Evolutionary conservation across 1,140 invertebrate species (phyloP).

Genomic region (Centruroides sculpturatus): DNA sequence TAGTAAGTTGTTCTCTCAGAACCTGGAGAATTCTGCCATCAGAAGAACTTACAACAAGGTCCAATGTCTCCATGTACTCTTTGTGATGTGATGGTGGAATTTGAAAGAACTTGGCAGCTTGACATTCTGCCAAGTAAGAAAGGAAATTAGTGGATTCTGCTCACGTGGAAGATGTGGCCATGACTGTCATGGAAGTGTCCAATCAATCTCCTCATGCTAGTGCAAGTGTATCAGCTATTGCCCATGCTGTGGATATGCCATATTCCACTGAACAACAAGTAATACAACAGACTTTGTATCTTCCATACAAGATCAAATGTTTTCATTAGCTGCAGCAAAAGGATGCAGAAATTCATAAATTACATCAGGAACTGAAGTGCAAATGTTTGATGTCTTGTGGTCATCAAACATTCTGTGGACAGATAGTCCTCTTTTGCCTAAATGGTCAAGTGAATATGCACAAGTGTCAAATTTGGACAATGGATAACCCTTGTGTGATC

Average conservation of each 20-base stretch:
- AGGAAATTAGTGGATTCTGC: background rate
- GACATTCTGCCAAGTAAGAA: background rate
- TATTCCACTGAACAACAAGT: background rate
- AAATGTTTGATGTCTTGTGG: background rate
- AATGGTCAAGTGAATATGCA: too few species aligned
- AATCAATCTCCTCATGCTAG: background rate
- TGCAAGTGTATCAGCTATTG: background rate
- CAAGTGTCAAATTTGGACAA: too few species aligned
- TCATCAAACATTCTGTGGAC: background rate
- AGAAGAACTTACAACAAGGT: background rate
- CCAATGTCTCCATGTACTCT: background rate
- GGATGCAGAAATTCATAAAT: background rate
- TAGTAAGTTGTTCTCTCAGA: background rate
- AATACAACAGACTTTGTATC: background rate
- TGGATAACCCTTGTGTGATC: too few species aligned
- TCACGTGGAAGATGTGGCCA: background rate
- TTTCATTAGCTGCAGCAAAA: background rate
- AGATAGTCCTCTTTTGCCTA: background rate
- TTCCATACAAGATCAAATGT: background rate
- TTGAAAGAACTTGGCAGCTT: background rate
- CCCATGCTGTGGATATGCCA: background rate
- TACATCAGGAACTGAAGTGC: background rate
- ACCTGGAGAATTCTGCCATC: background rate
- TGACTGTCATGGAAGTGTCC: background rate
- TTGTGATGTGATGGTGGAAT: background rate